Percentiles rank a stretch among this genome's conserved stretches.
Conservation (phyloP, 2,888 invertebrate genomes). For the Tipula unca region DNA sequence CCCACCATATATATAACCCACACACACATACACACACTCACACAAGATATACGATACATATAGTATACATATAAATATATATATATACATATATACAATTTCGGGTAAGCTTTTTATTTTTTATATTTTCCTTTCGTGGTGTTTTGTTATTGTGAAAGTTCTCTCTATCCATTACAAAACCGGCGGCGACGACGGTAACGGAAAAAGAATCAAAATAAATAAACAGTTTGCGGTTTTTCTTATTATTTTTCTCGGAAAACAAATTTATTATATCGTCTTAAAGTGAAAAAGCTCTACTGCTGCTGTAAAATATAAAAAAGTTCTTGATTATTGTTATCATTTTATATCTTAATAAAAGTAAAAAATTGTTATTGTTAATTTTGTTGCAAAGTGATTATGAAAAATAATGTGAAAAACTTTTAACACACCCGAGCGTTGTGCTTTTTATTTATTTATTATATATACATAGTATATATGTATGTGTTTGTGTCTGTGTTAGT, state of each 20-base stretch:
- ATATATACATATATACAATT: neutral
- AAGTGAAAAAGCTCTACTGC: neutral
- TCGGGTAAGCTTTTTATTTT: neutral
- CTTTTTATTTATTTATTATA: too few relatives aligned
- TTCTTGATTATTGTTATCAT: neutral
- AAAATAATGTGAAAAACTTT: neutral
- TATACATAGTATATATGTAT: neutral
- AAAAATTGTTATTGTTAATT: neutral
- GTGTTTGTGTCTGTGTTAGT: neutral
- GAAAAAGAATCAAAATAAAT: conserved; percentile 18
- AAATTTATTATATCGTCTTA: neutral
- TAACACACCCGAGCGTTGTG: neutral
- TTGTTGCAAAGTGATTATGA: conserved; percentile 4
- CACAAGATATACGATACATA: neutral
- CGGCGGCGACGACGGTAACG: conserved; percentile 18
- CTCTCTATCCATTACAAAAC: conserved; percentile 15
- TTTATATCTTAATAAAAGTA: neutral
- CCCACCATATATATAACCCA: neutral
- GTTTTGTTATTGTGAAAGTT: neutral
- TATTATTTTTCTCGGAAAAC: neutral
- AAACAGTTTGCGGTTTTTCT: conserved; percentile 17
- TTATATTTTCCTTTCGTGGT: neutral
- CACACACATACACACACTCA: neutral
- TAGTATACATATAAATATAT: neutral
- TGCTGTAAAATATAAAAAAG: neutral